Evolutionary conservation across 2,888 invertebrate species (phyloP).

Genomic region (Macrostomum cliftonense): DNA sequence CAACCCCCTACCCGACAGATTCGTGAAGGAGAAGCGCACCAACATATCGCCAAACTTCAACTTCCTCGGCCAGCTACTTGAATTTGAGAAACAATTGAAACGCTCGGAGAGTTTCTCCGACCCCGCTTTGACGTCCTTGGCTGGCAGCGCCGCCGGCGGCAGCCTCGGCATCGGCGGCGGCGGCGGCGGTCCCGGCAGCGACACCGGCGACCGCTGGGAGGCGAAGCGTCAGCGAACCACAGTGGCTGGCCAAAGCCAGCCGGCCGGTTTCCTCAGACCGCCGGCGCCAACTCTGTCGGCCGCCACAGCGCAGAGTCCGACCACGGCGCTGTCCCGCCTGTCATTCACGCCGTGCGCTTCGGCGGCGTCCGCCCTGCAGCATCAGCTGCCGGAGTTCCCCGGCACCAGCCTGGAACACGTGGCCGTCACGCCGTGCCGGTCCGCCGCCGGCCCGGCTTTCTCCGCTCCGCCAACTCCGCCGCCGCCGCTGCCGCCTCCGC

Average conservation of each 20-base stretch:
- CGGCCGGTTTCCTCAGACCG: background rate
- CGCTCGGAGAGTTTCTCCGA: constrained; percentile 11
- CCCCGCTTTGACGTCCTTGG: constrained; percentile 30
- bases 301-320: constrained; percentile 28
- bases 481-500: no score
- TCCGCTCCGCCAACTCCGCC: no score
- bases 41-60: constrained; percentile 87
- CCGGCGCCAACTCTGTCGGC: constrained; percentile 8
- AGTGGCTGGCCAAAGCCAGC: no score
- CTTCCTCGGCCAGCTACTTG: constrained; percentile 72
- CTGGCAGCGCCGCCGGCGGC: constrained; percentile 33
- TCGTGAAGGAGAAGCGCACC: constrained; percentile 61
- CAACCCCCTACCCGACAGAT: constrained; percentile 44
- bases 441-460: no score
- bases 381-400: no score
- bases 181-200: no score
- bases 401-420: no score
- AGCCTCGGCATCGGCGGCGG: constrained; percentile 36
- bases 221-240: no score
- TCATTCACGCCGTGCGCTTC: constrained; percentile 19
- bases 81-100: constrained; percentile 49
- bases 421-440: no score
- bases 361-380: no score
- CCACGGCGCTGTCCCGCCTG: constrained; percentile 36
- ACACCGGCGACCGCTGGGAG: no score